Percentiles rank a stretch among this genome's conserved stretches.
These are phyloP conservation scores for Muscidifurax raptorellus DNA, from an alignment of 1,140 invertebrate species.

Conservation along the genomic window DNA sequence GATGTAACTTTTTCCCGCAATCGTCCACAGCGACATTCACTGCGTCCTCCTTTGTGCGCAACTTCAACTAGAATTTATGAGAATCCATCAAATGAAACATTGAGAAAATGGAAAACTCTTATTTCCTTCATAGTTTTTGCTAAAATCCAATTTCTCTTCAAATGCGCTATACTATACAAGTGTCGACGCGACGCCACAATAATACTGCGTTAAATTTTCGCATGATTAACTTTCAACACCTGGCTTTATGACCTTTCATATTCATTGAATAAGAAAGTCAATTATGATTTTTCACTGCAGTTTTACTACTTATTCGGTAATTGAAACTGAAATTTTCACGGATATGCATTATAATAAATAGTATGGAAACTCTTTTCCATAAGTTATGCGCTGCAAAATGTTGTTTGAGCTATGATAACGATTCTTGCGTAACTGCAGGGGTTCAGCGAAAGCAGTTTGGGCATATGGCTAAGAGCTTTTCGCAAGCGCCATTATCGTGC, in stretches of 20 bases:
- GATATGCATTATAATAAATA: background rate
- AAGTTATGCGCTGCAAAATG: background rate
- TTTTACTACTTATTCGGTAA: background rate
- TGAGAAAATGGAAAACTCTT: background rate
- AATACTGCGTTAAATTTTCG: background rate
- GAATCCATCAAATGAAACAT: background rate
- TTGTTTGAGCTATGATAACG: background rate
- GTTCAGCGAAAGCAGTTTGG: background rate
- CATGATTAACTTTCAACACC: background rate
- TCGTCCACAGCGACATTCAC: no score
- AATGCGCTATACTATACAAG: background rate
- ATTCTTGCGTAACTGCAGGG: background rate
- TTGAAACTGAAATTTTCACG: background rate
- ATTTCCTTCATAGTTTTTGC: background rate
- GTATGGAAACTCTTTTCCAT: background rate
- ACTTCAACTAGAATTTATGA: background rate
- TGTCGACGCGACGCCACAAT: background rate
- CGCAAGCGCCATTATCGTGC: background rate
- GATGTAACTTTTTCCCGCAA: no score
- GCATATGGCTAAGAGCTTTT: background rate
- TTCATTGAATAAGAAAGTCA: background rate
- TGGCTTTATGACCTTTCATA: background rate
- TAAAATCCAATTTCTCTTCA: background rate
- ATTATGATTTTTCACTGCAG: background rate
- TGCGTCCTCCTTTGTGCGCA: no score